phyloP scores from a whole-genome alignment of 53 echinoderm and acorn worm genomes.

The Antedon mediterranea region DNA sequence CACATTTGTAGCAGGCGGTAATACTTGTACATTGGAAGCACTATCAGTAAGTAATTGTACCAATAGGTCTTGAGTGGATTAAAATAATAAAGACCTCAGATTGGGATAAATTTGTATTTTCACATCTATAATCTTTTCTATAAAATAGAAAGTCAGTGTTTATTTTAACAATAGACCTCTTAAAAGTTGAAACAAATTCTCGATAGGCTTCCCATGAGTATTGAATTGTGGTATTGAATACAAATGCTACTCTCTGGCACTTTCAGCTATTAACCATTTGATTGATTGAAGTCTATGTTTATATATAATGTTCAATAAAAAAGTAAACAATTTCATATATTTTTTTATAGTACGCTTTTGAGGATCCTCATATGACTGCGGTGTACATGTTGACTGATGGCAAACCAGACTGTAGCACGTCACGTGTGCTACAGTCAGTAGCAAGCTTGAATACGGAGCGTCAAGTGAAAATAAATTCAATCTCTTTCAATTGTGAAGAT shows the following conservation, averaged over 20 bases:
- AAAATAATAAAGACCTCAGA: no score
- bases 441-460: conserved; percentile 80
- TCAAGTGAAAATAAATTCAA: conserved; percentile 83
- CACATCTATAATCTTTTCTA: no score
- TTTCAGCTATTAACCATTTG: neutral
- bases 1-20: conserved; percentile 81
- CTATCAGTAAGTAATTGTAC: conserved; percentile 65
- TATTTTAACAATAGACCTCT: no score
- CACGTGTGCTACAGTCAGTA: conserved; percentile 64
- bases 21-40: conserved; percentile 93
- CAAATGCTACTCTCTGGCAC: neutral
- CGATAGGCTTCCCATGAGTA: no score
- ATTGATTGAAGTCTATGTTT: no score
- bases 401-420: conserved; percentile 91
- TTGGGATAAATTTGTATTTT: no score
- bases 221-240: neutral
- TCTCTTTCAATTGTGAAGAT: conserved; percentile 99
- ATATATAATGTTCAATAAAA: no score
- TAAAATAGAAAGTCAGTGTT: no score
- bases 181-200: no score
- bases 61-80: no score
- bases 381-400: conserved; percentile 91
- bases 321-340: neutral
- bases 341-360: conserved; percentile 59
- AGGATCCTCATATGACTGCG: conserved; percentile 55